phyloP scores from a whole-genome alignment of 2,888 invertebrate species.

The Aphodius granarius region DNA sequence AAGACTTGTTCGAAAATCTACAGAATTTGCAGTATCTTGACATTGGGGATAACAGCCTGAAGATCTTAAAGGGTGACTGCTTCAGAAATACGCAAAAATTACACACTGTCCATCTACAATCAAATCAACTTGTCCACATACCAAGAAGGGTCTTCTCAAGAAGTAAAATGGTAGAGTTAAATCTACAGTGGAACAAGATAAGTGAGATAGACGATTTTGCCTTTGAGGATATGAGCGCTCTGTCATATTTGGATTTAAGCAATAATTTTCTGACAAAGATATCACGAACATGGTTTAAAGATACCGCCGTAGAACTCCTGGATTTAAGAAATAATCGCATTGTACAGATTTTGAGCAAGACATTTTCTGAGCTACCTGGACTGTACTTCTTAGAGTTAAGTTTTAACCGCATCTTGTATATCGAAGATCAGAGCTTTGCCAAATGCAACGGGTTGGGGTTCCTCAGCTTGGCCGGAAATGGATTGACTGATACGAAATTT shows the following conservation, averaged over 20 bases:
- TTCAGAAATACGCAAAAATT: conserved; percentile 15
- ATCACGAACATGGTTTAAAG: conserved; percentile 16
- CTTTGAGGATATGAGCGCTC: conserved; percentile 12
- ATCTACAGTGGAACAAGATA: conserved; percentile 12
- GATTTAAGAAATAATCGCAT: conserved; percentile 13
- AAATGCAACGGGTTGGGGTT: neutral
- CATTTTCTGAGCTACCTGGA: conserved; percentile 10
- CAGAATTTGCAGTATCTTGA: neutral
- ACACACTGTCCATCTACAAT: conserved; percentile 5
- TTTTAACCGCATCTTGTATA: conserved; percentile 2
- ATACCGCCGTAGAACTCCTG: conserved; percentile 13
- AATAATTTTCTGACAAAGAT: conserved; percentile 17
- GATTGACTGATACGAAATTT: conserved; percentile 15
- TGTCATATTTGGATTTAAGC: conserved; percentile 3
- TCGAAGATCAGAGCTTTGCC: neutral
- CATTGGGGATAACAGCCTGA: neutral
- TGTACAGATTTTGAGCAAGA: neutral
- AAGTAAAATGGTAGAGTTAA: neutral
- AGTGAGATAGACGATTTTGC: conserved; percentile 2
- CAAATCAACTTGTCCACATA: conserved; percentile 1
- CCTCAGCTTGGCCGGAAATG: conserved; percentile 17
- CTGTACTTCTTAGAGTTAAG: conserved; percentile 12
- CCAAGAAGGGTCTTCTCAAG: neutral
- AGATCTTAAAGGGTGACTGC: neutral
- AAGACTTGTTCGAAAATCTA: neutral